Base-by-base conservation (phyloP, 1,140 invertebrate genomes). In the Scaptomyza hsui region DNA sequence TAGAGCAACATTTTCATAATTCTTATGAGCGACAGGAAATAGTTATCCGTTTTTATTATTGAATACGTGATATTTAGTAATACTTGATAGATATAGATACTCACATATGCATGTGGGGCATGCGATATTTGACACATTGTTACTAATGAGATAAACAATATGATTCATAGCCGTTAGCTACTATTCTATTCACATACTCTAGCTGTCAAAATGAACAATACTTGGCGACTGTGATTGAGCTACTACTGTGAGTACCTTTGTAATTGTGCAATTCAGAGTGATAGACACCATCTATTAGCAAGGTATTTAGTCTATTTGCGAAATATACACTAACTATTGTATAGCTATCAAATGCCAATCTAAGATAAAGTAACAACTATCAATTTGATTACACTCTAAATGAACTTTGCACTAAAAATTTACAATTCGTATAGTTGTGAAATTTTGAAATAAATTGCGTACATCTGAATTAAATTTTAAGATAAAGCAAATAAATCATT, bases 121-220 rank as follows among this genome's bases (percentile, higher is more conserved):
- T 55, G 59, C 32, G 63, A 82, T 67, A 85, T 76, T 86, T 86
- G 76, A 83, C 80, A 83, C 80, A 68, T 86, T 60, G 60, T 86
- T 80, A 80, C 81, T 83, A 83, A 83, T 83, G 75, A 74, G 76
- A 65, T 76, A 86, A 80, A 86, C 72, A 83, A 83, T 62, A 73
- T 85, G 81, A 73, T 75, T 75, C 77, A 76, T 44, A 16, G 16
- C 41, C 21, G 32, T 7, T 52, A 39, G 44, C 44, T 12, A 13
- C 15, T 13, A 5, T 21, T 29, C 41, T 35, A 51, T n/a, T 15
- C n/a, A n/a, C n/a, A n/a, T n/a, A n/a, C n/a, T n/a, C n/a, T n/a
- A n/a, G n/a, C n/a, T n/a, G n/a, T n/a, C n/a, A n/a, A n/a, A n/a
- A n/a, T n/a, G 26, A 53, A 64, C 51, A 64, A 64, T 24, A 24